Base-by-base conservation (phyloP, 2,797 vertebrate species). In the Anguilla megastoma region DNA sequence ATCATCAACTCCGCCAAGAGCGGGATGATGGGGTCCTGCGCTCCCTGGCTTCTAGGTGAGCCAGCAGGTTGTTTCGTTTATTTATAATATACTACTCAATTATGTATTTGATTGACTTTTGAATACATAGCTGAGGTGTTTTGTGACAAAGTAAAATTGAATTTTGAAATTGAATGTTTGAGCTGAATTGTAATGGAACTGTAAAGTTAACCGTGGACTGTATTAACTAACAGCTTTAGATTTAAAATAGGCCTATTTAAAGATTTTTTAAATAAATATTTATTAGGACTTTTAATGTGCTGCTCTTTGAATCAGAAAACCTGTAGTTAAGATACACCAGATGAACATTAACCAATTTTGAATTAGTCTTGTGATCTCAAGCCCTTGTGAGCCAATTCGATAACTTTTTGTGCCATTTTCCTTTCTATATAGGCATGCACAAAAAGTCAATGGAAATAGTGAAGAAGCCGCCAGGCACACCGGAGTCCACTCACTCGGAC, bases 21-120 rank as follows among this genome's bases (percentile, higher is more conserved):
- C 0, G 95, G 97, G 45, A 93, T 97, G 89, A 96, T 96, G 87
- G 96, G 96, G 41, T 96, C 96, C 89, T 97, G 97, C 0, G 96
- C 96, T 76, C 97, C 97, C 0, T 97, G 97, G 97, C 95, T 98
- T 86, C 94, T 97, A 90, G 97, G 97, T 97, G 96, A 98, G 98
- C 94, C 93, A 91, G 90, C 95, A 95, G 94, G 95, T 96, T 94
- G 95, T 92, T 89, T 88, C 93, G 94, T 91, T 91, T 92, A 94
- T 94, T 90, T 82, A 87, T 88, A 84, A 88, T 91, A 60, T 87
- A 88, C 83, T 10, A 90, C 89, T 90, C 93, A 93, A 92, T 92
- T 71, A 90, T 94, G 94, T 93, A 88, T 71, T 84, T 88, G 90
- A 76, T 88, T 82, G 52, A 86, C 36, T 41, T 79, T 89, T 87